A percentile compares a stretch with the other conserved stretches of the same genome.
phyloP scores from a whole-genome alignment of 2,888 invertebrate species.

The Drosophila limbata region DNA sequence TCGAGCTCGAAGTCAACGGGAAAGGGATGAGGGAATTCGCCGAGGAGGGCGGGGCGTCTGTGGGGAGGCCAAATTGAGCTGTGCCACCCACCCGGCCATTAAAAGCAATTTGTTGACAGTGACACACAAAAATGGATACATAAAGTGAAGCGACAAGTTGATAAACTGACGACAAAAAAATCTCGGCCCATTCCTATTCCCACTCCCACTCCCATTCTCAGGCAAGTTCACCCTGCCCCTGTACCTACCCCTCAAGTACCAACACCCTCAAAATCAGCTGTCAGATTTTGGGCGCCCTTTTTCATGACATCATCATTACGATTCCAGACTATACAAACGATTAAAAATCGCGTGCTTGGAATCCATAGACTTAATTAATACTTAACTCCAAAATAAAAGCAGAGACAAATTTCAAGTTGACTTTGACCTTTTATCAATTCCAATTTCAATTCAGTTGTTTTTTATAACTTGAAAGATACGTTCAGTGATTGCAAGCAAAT shows the following conservation, averaged over 20 bases:
- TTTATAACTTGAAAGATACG: neutral
- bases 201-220: slow-evolving; percentile 2
- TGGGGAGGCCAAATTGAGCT: slow-evolving; percentile 28
- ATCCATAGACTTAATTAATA: slow-evolving; percentile 14
- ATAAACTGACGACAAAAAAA: slow-evolving; percentile 53
- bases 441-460: neutral
- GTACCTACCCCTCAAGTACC: neutral
- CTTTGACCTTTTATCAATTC: slow-evolving; percentile 7
- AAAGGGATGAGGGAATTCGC: neutral
- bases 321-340: slow-evolving; percentile 9
- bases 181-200: slow-evolving; percentile 24
- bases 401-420: slow-evolving; percentile 15
- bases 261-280: neutral
- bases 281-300: slow-evolving; percentile 8
- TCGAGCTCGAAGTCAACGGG: slow-evolving; percentile 8
- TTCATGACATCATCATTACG: slow-evolving; percentile 48
- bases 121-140: slow-evolving; percentile 79
- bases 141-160: slow-evolving; percentile 63
- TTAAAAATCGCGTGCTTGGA: slow-evolving; percentile 22
- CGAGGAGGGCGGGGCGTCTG: slow-evolving; percentile 2
- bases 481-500: no score
- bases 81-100: slow-evolving; percentile 69
- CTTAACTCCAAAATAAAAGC: slow-evolving; percentile 3
- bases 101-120: slow-evolving; percentile 81
- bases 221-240: neutral